Conservation (phyloP, 64 coral and sea anemone genomes). For the Acropora yongei region DNA sequence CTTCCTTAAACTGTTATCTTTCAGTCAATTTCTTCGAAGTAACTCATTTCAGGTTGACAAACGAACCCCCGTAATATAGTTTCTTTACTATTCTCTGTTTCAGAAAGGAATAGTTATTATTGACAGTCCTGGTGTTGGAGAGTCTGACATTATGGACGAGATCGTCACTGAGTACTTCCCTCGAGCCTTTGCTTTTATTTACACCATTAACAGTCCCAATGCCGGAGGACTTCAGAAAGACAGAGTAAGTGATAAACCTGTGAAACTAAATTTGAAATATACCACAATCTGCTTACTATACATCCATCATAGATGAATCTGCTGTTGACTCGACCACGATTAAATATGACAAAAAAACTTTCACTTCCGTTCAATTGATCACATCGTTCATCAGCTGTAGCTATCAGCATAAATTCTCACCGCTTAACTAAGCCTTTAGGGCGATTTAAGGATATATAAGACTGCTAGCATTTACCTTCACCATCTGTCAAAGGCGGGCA, state of each 20-base stretch:
- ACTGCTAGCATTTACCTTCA: too few species aligned
- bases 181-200: background rate
- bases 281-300: background rate
- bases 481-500: too few species aligned
- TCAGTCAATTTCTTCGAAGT: too few species aligned
- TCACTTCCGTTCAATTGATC: too few species aligned
- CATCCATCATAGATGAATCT: background rate
- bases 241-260: background rate
- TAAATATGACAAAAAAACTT: too few species aligned
- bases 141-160: conserved; percentile 12
- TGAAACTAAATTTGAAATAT: background rate
- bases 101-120: conserved; percentile 10
- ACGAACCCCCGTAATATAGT: too few species aligned
- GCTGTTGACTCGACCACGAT: too few species aligned
- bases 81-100: background rate
- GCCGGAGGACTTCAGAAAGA: conserved; percentile 23
- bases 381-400: too few species aligned
- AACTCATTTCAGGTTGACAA: background rate
- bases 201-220: conserved; percentile 1
- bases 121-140: conserved; percentile 13
- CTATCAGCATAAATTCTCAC: too few species aligned
- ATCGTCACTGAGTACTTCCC: background rate
- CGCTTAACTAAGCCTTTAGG: too few species aligned
- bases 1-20: too few species aligned
- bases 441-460: too few species aligned